Evolutionary conservation across 2,888 invertebrate genomes (phyloP).

Genomic region (Oegoconia quadripuncta): DNA sequence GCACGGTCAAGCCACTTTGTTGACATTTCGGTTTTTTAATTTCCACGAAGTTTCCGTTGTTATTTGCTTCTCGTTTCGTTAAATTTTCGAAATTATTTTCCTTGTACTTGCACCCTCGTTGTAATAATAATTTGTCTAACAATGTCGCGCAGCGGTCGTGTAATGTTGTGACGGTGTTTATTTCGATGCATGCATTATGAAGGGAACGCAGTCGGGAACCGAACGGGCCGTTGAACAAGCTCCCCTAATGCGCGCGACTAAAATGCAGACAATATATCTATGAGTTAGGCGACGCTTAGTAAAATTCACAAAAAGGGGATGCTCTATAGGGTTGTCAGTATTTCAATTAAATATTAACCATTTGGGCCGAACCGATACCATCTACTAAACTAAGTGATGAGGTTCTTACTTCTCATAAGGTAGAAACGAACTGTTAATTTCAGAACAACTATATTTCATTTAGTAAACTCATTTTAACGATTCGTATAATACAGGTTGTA

Average conservation of each 20-base stretch:
- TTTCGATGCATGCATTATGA: slow-evolving; percentile 60
- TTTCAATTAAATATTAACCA: slow-evolving; percentile 8
- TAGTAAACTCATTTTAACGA: too few species aligned
- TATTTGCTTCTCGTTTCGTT: slow-evolving; percentile 32
- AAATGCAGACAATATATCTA: slow-evolving; percentile 61
- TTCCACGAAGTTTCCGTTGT: slow-evolving; percentile 37
- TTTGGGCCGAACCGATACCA: too few species aligned
- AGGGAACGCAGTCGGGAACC: slow-evolving; percentile 38
- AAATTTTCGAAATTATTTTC: slow-evolving; percentile 24
- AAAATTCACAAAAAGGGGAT: slow-evolving; percentile 49
- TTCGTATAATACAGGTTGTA: too few species aligned
- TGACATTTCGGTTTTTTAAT: slow-evolving; percentile 56
- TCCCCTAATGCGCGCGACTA: slow-evolving; percentile 58
- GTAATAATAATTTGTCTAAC: slow-evolving; percentile 33
- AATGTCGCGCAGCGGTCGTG: slow-evolving; percentile 25
- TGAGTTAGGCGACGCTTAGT: slow-evolving; percentile 61
- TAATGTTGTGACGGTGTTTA: slow-evolving; percentile 56
- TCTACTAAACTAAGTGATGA: too few species aligned
- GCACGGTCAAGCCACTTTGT: slow-evolving; percentile 48
- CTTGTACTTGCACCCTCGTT: slow-evolving; percentile 11
- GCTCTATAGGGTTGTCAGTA: slow-evolving; percentile 40
- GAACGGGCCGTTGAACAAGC: slow-evolving; percentile 36
- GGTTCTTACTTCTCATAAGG: too few species aligned
- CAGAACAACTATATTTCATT: too few species aligned
- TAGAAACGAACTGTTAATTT: too few species aligned